Evolutionary conservation across 2,888 invertebrate species (phyloP).

Genomic region (Drosophila robusta): DNA sequence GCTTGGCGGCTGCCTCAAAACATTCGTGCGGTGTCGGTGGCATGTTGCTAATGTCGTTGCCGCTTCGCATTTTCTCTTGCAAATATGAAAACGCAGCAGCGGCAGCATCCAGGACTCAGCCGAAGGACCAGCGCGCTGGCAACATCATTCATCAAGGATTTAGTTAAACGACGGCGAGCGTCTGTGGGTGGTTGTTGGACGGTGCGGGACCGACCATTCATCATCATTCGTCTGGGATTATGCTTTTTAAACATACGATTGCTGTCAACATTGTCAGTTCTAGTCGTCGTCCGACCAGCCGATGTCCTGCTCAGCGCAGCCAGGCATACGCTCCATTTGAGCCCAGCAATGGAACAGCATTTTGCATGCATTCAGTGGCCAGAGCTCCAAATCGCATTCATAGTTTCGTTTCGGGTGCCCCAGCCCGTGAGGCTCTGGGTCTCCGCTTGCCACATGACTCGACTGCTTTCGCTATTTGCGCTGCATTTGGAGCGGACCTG

Average conservation of each 20-base stretch:
- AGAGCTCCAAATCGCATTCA: slow-evolving; percentile 40
- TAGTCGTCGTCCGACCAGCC: slow-evolving; percentile 42
- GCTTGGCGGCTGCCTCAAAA: slow-evolving; percentile 53
- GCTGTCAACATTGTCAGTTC: slow-evolving; percentile 79
- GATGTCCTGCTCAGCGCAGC: slow-evolving; percentile 23
- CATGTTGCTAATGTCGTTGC: slow-evolving; percentile 68
- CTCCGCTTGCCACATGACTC: slow-evolving; percentile 31
- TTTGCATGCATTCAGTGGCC: slow-evolving; percentile 38
- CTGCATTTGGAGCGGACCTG: slow-evolving; percentile 42
- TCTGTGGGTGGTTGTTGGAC: slow-evolving; percentile 42
- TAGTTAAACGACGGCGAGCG: slow-evolving; percentile 77
- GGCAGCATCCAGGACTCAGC: slow-evolving; percentile 3
- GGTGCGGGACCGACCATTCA: slow-evolving; percentile 65
- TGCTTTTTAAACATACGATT: slow-evolving; percentile 83
- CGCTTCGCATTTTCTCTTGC: slow-evolving; percentile 65
- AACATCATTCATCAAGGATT: slow-evolving; percentile 81
- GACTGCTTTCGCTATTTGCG: slow-evolving; percentile 51
- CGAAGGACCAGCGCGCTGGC: slow-evolving; percentile 18
- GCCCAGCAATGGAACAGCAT: slow-evolving; percentile 34
- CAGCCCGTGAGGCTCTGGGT: too few species aligned
- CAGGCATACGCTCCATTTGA: slow-evolving; percentile 48
- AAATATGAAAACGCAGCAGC: slow-evolving; percentile 67
- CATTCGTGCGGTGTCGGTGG: slow-evolving; percentile 44
- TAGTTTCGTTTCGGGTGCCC: slow-evolving; percentile 15
- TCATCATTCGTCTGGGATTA: slow-evolving; percentile 83